Base-by-base conservation (phyloP, 2,113 vertebrate genomes). In the Calidris pygmaea region DNA sequence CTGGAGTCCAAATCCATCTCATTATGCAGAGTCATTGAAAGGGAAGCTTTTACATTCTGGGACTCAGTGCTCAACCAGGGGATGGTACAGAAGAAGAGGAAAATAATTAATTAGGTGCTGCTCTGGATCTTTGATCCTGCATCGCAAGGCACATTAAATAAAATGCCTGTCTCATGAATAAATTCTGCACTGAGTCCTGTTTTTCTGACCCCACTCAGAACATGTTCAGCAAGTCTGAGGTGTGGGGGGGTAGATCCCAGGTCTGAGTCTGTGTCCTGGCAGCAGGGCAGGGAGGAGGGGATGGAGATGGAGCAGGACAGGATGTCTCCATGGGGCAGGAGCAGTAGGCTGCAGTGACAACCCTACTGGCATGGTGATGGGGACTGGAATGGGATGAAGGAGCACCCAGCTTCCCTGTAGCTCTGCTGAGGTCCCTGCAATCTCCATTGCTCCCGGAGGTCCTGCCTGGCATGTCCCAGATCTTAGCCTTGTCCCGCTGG, bases 51-150 rank as follows among this genome's bases (percentile, higher is more conserved):
- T 86, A 86, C 83, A 17, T 87, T 86, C 30, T 60, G 78, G 95
- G 90, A 79, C 78, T 90, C 27, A 0, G 71, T 6, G n/a, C 87
- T 77, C 75, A 7, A 55, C 79, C 18, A 59, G 63, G 89, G 93
- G 84, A 93, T 91, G 94, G 89, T 75, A 70, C 66, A 93, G 95
- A 91, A 89, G 80, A 87, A 81, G 70, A 78, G 81, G 29, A 84
- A 96, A 92, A 96, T 95, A 95, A 96, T 95, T 96, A 96, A 96
- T 95, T 95, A 96, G 96, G 92, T 92, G 93, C 92, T 89, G 93
- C 96, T 92, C 59, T 87, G 85, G 88, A 66, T 95, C 94, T 96
- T 94, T 96, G 96, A 95, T 97, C 92, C 92, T 77, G 93, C 87
- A 9, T 93, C 1, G 7, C 75, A 56, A 95, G 90, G 87, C 92